Evolutionary conservation across 1,140 invertebrate genomes (phyloP), one percentile per base, ranked within the genome.

Genomic region (Ceratina calcarata): DNA sequence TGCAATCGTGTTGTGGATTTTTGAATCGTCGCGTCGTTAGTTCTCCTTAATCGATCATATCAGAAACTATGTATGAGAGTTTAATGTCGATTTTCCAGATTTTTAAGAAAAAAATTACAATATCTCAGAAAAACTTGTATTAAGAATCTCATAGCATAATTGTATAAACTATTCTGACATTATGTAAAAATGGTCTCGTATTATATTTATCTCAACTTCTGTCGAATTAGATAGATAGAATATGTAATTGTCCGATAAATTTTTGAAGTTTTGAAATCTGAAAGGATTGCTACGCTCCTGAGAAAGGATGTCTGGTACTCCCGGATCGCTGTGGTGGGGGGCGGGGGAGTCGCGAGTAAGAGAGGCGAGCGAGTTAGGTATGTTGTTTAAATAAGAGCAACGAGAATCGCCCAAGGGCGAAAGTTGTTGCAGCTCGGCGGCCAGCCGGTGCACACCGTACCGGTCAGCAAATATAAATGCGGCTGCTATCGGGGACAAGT

Each of bases 321-420:
- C 24, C 58, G 78, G 85, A 70, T 85, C 74, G 27, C 72, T 62
- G 69, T 90, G 81, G 90, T 91, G 90, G 85, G 84, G 67, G 87
- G 89, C 90, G 91, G 87, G 91, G 90, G 90, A 92, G 91, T 87
- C 82, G 80, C 86, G 86, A 88, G 86, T 86, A 88, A 90, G 82
- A 86, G 86, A 88, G 82, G 87, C 88, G 88, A 91, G 87, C 89
- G 87, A 90, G 90, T 90, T 91, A 87, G 89, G 91, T 91, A 92
- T 92, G 91, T 89, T 91, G 90, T 91, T 91, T 91, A 91, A 92
- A 92, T 91, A 92, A 92, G 91, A 92, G 90, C 91, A 92, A 89
- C 79, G 85, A 85, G 89, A 92, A 71, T 79, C 78, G 80, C 72
- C 89, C 91, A 92, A 92, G 91, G 91, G 91, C 91, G 90, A 91